Evolutionary conservation across 2,113 vertebrate genomes (phyloP), one percentile per base, ranked within the genome.

Genomic region (Chaetodon auriga): DNA sequence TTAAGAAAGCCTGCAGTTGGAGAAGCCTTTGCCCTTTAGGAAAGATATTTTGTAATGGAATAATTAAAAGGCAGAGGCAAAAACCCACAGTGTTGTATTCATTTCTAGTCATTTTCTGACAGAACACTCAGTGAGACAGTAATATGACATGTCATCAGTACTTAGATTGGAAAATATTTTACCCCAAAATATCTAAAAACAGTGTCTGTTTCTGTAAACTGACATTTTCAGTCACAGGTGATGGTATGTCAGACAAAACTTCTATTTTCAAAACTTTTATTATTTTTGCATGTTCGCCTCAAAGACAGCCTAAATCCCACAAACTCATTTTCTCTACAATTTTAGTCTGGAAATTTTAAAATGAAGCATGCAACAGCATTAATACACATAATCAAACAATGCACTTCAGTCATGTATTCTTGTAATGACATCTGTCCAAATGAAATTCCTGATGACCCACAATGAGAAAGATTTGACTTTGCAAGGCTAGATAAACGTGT

Each of bases 1-100:
- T 64, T 71, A 77, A 43, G 49, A 82, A 87, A 87, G 64, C 81
- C 79, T 49, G 71, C 71, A 87, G 54, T 68, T 80, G 38, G 41
- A 69, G 81, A 75, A 51, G 60, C 63, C 62, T 49, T 65, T 71
- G 71, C 55, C 46, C 51, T 74, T 41, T 79, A 64, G 23, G 54
- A 87, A 63, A 78, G 54, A 13, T 7, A 10, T 53, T 41, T 41
- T 38, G 12, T 84, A 77, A 74, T 73, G 36, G 21, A 68, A 62
- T 63, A 38, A 30, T 80, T 68, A 36, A 75, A 43, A 57, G 45
- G 68, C 57, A 57, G 55, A 48, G 55, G 15, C 30, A 30, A 48
- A 66, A 79, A 51, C n/a, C 23, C 60, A 41, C 46, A 60, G 49
- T 30, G 57, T 30, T 57, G 46, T 74, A 57, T 82, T 69, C 6